Percentiles rank a stretch among this genome's conserved stretches.
These are phyloP conservation scores for Melanophora roralis DNA, from an alignment of 2,888 invertebrate genomes.

Conservation along the genomic window DNA sequence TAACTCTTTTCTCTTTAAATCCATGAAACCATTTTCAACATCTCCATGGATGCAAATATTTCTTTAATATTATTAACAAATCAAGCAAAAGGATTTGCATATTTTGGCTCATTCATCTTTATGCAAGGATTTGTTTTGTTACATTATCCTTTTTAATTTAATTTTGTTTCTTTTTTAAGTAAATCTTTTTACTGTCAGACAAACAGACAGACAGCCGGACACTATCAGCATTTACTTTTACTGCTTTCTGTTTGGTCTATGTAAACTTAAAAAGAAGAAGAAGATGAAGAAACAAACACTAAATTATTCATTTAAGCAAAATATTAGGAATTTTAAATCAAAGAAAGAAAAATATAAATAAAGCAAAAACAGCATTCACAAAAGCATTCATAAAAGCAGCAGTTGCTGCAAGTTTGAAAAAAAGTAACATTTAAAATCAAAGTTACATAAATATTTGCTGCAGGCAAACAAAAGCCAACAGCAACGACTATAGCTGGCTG, in stretches of 20 bases:
- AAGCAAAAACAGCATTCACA: neutral
- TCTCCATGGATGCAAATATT: neutral
- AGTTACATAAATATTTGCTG: neutral
- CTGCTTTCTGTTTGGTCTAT: neutral
- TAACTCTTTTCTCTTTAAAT: too few species aligned
- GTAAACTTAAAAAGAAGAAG: neutral
- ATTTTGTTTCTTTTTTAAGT: neutral
- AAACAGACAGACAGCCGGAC: neutral
- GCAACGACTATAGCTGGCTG: neutral
- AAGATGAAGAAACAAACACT: neutral
- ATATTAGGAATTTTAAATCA: conserved; percentile 30
- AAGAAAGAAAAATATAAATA: neutral
- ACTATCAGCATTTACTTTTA: neutral
- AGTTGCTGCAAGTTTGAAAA: too few species aligned
- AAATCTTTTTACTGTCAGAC: neutral
- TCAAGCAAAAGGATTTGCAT: conserved; percentile 29
- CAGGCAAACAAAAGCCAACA: neutral
- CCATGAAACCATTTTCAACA: too few species aligned
- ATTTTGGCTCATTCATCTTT: too few species aligned
- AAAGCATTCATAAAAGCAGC: neutral
- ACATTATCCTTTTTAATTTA: neutral
- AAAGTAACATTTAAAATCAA: neutral
- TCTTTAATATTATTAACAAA: conserved; percentile 17
- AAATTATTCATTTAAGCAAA: conserved; percentile 27
- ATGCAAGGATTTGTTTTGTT: neutral